Evolutionary conservation across 2,113 vertebrate genomes (phyloP).

Genomic region (Rhynchomys soricoides): DNA sequence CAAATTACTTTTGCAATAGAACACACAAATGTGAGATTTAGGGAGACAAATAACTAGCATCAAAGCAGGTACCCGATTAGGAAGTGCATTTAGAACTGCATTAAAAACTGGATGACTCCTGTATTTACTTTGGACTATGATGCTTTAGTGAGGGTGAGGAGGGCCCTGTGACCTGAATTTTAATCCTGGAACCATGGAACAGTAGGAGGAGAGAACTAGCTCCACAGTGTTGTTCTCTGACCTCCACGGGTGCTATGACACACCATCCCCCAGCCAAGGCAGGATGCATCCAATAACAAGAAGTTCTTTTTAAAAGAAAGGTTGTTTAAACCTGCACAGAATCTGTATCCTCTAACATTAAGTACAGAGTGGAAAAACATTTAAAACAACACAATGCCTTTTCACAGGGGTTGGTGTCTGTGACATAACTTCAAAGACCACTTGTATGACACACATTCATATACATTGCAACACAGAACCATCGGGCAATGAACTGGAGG

Average conservation of each 20-base stretch:
- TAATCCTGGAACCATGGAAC: background rate
- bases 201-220: background rate
- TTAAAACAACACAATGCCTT: background rate
- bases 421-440: background rate
- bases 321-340: background rate
- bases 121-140: background rate
- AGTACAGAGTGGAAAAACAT: background rate
- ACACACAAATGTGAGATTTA: background rate
- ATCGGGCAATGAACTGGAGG: background rate
- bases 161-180: background rate
- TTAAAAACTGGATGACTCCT: background rate
- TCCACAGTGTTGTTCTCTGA: background rate
- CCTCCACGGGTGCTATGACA: too few relatives aligned
- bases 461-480: background rate
- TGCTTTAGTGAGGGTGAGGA: background rate
- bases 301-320: background rate
- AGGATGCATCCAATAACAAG: background rate
- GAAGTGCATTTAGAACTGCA: background rate
- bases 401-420: background rate
- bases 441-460: background rate
- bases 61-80: background rate
- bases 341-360: background rate
- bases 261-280: too few relatives aligned
- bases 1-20: background rate
- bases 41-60: background rate